phyloP scores from a whole-genome alignment of 2,113 vertebrate genomes.

The Labeo catla region DNA sequence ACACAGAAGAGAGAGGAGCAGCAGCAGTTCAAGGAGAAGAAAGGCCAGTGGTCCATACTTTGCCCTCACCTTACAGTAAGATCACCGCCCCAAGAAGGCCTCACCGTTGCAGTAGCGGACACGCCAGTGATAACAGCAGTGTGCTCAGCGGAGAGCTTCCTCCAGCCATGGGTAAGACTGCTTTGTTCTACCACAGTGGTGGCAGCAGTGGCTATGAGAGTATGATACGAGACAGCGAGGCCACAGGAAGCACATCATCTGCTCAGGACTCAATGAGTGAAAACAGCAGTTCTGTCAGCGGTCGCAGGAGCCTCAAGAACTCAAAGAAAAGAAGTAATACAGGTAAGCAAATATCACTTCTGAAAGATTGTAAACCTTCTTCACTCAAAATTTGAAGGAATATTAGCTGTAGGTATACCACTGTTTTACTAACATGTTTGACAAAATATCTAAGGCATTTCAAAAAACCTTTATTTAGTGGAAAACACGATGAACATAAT shows the following conservation, averaged over 20 bases:
- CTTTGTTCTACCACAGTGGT: constrained; percentile 96
- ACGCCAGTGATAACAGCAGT: constrained; percentile 97
- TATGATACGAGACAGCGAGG: constrained; percentile 97
- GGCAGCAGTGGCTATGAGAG: constrained; percentile 98
- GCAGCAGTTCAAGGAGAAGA: constrained; percentile 73
- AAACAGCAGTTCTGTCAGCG: constrained; percentile 87
- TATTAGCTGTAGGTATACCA: no score
- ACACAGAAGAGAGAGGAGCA: constrained; percentile 72
- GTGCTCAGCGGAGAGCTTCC: constrained; percentile 96
- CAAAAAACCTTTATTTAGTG: no score
- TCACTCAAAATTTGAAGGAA: no score
- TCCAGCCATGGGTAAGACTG: constrained; percentile 96
- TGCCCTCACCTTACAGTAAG: constrained; percentile 98
- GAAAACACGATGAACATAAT: no score
- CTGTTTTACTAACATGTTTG: no score
- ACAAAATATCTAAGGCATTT: no score
- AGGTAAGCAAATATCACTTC: constrained; percentile 72
- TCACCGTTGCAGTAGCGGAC: constrained; percentile 95
- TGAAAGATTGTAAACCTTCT: no score
- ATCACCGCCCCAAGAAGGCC: constrained; percentile 92
- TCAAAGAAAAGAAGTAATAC: constrained; percentile 89
- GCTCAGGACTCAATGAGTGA: constrained; percentile 97
- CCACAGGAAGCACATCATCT: constrained; percentile 92
- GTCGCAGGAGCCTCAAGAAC: constrained; percentile 89
- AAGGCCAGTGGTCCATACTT: constrained; percentile 77